Evolutionary conservation across 2,888 invertebrate genomes (phyloP).

Genomic region (Atethmia centrago): DNA sequence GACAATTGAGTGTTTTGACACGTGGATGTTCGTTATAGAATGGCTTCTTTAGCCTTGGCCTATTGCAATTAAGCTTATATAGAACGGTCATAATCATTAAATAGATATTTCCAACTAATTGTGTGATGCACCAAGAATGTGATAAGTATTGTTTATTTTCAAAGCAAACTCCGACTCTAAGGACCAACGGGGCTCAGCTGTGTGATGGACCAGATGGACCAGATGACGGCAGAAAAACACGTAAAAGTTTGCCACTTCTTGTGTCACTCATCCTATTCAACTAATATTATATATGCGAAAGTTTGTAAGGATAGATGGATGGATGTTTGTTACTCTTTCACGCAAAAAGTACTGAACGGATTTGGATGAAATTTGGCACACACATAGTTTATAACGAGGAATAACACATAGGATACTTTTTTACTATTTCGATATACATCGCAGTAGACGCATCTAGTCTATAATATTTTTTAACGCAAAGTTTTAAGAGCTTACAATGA

Average conservation of each 20-base stretch:
- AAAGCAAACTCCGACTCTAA: background rate
- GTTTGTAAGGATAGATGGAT: too few relatives aligned
- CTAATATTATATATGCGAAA: too few relatives aligned
- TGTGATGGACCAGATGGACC: background rate
- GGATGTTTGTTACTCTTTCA: too few relatives aligned
- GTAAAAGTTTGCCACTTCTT: background rate
- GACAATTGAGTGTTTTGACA: conserved; percentile 49
- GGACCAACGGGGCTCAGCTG: background rate
- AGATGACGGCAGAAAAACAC: background rate
- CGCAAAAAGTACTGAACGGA: too few relatives aligned
- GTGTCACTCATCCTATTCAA: background rate
- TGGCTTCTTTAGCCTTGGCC: conserved; percentile 44
- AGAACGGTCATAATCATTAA: conserved; percentile 16
- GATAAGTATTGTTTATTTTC: background rate
- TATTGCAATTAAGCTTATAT: conserved; percentile 15
- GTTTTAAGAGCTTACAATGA: conserved; percentile 13
- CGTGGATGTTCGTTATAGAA: conserved; percentile 24
- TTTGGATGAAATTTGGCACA: too few relatives aligned
- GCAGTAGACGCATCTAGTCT: too few relatives aligned
- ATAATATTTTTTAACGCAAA: background rate
- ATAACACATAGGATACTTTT: too few relatives aligned
- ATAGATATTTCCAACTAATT: conserved; percentile 9
- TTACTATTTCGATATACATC: too few relatives aligned
- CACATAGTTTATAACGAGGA: too few relatives aligned
- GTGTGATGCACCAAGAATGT: background rate